Conservation (phyloP, 1,140 invertebrate genomes). For the Apis laboriosa region DNA sequence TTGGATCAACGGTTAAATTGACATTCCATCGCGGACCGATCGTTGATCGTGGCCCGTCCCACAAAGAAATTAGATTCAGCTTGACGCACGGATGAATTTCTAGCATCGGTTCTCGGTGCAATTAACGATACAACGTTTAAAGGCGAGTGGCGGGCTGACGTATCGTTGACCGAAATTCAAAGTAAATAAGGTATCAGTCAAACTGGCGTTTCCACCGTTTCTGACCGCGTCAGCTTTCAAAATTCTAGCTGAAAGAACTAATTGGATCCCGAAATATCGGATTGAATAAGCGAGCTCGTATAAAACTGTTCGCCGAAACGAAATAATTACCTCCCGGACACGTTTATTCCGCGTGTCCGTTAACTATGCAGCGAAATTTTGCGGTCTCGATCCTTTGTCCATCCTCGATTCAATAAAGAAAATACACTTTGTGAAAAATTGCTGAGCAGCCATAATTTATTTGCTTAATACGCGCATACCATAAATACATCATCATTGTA, state of each 20-base stretch:
- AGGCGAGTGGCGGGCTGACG: neutral
- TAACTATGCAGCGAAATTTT: neutral
- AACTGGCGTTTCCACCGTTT: neutral
- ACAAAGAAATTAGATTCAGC: neutral
- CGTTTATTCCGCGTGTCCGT: neutral
- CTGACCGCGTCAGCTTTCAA: neutral
- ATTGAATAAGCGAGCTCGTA: constrained; percentile 9
- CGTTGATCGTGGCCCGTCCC: neutral
- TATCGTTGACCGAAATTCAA: neutral
- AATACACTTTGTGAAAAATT: neutral
- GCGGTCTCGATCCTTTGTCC: neutral
- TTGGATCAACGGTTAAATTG: neutral
- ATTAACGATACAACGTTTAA: neutral
- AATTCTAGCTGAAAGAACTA: constrained; percentile 18
- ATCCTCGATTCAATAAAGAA: neutral
- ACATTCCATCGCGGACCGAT: neutral
- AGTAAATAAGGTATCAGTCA: constrained; percentile 9
- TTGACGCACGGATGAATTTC: neutral
- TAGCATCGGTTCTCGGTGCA: neutral
- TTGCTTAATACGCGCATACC: no score
- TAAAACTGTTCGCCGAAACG: constrained; percentile 14
- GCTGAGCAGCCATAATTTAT: no score
- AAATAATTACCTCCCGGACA: constrained; percentile 4
- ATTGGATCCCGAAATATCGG: constrained; percentile 1
- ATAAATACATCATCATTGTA: no score